A percentile compares a stretch with the other conserved stretches of the same genome.
These are phyloP conservation scores for Cremastinae sp. DNA, from an alignment of 2,888 invertebrate genomes.

Conservation along the genomic window DNA sequence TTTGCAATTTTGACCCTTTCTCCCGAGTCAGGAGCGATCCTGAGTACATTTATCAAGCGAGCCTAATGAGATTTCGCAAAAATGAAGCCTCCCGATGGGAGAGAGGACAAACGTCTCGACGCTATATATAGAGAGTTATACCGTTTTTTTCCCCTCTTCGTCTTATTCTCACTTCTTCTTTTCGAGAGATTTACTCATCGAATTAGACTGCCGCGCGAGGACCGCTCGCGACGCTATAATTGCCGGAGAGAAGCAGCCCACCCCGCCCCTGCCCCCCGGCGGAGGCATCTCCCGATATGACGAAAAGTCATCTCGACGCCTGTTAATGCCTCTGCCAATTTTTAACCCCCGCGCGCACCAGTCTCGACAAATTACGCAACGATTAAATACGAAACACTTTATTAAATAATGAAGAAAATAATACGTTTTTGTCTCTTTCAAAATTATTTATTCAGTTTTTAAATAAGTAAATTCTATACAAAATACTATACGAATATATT, in stretches of 20 bases:
- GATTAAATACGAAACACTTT: constrained; percentile 2
- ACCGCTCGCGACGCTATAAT: constrained; percentile 51
- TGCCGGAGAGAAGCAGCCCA: constrained; percentile 13
- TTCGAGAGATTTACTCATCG: constrained; percentile 55
- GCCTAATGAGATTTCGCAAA: not conserved
- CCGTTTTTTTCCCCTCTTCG: constrained; percentile 16
- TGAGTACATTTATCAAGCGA: no score
- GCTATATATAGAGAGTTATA: constrained; percentile 31
- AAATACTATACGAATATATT: no score
- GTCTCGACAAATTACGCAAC: constrained; percentile 18
- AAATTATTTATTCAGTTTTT: no score
- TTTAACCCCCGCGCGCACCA: constrained; percentile 26
- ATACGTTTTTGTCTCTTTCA: no score
- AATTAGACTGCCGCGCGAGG: constrained; percentile 44
- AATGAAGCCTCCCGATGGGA: constrained; percentile 9
- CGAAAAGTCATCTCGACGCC: constrained; percentile 76
- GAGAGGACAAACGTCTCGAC: constrained; percentile 19
- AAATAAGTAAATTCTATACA: no score
- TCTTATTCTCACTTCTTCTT: constrained; percentile 3
- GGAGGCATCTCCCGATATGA: constrained; percentile 69
- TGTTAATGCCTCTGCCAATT: constrained; percentile 70
- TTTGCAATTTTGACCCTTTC: constrained; percentile 12
- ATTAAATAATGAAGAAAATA: no score
- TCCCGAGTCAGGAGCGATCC: not conserved
- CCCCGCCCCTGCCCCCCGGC: constrained; percentile 60